A percentile compares a stretch with the other conserved stretches of the same genome.
Conservation (phyloP, 53 echinoderm and acorn worm genomes). For the Paracentrotus lividus region DNA sequence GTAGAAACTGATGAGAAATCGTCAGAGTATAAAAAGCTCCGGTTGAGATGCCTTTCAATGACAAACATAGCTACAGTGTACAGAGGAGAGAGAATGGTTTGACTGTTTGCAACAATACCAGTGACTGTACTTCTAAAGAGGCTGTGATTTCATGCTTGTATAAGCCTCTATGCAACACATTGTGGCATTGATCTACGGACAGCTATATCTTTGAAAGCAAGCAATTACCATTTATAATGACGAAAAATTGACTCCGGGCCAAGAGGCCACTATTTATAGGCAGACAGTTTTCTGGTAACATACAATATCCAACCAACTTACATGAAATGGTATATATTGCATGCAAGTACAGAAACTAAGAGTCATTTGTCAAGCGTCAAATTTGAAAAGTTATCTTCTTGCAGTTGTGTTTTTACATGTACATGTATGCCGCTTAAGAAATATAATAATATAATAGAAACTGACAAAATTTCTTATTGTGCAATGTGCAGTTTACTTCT, state of each 20-base stretch:
- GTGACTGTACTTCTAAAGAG: neutral
- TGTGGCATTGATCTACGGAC: neutral
- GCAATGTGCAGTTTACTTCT: neutral
- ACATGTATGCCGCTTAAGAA: too few relatives aligned
- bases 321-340: neutral
- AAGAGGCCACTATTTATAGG: neutral
- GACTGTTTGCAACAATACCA: neutral
- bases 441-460: too few relatives aligned
- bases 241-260: neutral
- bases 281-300: neutral
- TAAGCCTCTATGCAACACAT: neutral
- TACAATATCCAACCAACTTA: neutral
- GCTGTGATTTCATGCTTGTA: neutral
- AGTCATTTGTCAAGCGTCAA: neutral
- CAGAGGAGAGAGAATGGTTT: neutral
- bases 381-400: neutral
- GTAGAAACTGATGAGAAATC: neutral
- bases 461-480: neutral
- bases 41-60: neutral
- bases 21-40: neutral
- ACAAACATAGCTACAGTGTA: neutral
- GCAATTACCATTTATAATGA: constrained; percentile 32
- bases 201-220: constrained; percentile 32
- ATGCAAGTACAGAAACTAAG: neutral
- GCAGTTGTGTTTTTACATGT: too few relatives aligned